A percentile compares a stretch with the other conserved stretches of the same genome.
phyloP scores from a whole-genome alignment of 2,797 vertebrate species.

The Chloroceryle amazona region DNA sequence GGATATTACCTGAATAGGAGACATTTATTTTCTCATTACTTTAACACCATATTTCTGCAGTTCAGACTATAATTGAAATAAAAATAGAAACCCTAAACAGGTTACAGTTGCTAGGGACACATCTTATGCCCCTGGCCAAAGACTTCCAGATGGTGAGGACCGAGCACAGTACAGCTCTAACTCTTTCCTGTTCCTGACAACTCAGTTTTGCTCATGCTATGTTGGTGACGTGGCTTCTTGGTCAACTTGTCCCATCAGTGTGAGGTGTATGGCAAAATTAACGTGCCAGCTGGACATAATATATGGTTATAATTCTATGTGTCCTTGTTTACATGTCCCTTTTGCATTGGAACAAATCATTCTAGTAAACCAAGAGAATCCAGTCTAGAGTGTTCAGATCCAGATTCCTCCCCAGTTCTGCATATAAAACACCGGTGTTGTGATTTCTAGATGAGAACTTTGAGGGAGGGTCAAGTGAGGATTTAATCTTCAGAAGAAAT shows the following conservation, averaged over 20 bases:
- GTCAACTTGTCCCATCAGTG: not conserved
- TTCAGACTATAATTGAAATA: not conserved
- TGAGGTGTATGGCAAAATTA: not conserved
- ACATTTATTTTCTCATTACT: not conserved
- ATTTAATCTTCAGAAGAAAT: not conserved
- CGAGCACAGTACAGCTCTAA: not conserved
- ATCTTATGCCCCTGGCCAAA: not conserved
- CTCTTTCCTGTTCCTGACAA: no score
- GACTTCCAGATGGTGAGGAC: not conserved
- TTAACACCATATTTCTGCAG: not conserved
- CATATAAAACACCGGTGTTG: not conserved
- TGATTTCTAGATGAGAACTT: not conserved
- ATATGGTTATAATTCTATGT: not conserved
- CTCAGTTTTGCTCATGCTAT: accelerated
- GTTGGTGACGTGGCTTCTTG: not conserved
- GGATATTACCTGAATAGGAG: not conserved
- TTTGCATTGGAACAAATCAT: not conserved
- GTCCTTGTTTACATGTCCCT: no score
- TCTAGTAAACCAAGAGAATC: not conserved
- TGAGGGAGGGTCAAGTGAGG: not conserved
- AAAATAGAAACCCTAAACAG: not conserved
- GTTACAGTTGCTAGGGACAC: not conserved
- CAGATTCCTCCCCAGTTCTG: not conserved
- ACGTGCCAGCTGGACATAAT: not conserved
- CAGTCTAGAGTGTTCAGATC: not conserved